Evolutionary conservation across 1,140 invertebrate species (phyloP).

Genomic region (Anastrepha obliqua): DNA sequence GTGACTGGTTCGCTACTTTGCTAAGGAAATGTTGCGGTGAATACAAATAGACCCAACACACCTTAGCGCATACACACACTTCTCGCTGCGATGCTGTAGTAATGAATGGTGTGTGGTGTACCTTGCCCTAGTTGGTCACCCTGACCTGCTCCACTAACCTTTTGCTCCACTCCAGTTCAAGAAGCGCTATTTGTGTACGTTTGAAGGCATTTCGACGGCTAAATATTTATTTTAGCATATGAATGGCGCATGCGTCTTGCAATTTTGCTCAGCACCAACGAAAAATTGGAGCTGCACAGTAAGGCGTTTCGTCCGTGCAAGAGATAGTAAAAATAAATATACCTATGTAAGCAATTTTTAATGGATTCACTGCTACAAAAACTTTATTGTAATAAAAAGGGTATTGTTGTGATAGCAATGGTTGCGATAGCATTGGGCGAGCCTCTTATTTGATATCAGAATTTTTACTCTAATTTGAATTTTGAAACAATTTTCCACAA

Average conservation of each 20-base stretch:
- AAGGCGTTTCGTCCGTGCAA: background rate
- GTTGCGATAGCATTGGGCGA: too few species aligned
- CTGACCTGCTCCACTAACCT: slow-evolving; percentile 51
- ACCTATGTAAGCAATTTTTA: too few species aligned
- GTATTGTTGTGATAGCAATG: too few species aligned
- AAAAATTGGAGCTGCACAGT: background rate
- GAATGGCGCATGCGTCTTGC: background rate
- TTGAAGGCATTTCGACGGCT: background rate
- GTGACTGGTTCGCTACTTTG: background rate
- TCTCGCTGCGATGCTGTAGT: background rate
- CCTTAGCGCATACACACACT: background rate
- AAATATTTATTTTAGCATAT: slow-evolving; percentile 42
- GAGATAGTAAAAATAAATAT: too few species aligned
- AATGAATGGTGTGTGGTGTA: background rate
- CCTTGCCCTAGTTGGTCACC: slow-evolving; percentile 24
- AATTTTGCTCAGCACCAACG: background rate
- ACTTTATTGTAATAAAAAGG: too few species aligned
- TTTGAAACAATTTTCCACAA: too few species aligned
- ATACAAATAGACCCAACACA: background rate
- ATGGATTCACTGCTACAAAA: too few species aligned
- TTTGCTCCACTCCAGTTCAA: slow-evolving; percentile 7
- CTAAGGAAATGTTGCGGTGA: background rate
- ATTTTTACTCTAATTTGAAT: too few species aligned
- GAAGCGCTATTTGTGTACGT: slow-evolving; percentile 6
- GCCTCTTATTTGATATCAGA: too few species aligned